A percentile compares a stretch with the other conserved stretches of the same genome.
phyloP scores from a whole-genome alignment of 2,797 vertebrate genomes.

The Sternotherus odoratus region DNA sequence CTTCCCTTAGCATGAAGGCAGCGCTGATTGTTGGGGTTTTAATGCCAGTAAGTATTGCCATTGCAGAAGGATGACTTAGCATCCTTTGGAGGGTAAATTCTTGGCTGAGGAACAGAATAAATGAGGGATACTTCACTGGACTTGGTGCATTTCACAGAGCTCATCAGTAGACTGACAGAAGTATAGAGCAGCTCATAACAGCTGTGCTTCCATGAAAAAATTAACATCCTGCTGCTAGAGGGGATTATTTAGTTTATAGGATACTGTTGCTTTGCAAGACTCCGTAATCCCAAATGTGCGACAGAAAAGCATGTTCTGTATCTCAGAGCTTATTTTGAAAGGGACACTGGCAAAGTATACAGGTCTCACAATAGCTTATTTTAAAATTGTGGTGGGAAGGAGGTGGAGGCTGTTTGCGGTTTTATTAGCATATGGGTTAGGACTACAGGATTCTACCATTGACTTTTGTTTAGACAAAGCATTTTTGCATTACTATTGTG shows the following conservation, averaged over 20 bases:
- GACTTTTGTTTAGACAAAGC: not conserved
- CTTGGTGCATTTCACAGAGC: not conserved
- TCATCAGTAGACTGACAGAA: not conserved
- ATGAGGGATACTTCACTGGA: not conserved
- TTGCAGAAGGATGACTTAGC: constrained; percentile 6
- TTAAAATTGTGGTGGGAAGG: not conserved
- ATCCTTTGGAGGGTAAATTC: constrained; percentile 12
- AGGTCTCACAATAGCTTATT: not conserved
- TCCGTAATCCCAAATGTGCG: not conserved
- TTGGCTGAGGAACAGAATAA: constrained; percentile 21
- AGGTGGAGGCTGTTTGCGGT: not conserved
- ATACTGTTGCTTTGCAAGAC: not conserved
- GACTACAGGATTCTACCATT: not conserved
- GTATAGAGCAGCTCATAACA: not conserved
- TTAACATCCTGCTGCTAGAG: not conserved
- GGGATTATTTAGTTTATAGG: not conserved
- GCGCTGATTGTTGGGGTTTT: not conserved
- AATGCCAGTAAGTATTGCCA: not conserved
- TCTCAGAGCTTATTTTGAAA: not conserved
- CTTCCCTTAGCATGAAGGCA: not conserved
- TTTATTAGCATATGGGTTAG: not conserved
- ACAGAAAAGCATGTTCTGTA: not conserved
- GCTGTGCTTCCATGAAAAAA: not conserved
- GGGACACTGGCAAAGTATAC: not conserved
- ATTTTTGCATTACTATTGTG: not conserved